These are phyloP conservation scores for Aselliscus stoliczkanus DNA, from an alignment of 2,797 vertebrate species.

Conservation along the genomic window DNA sequence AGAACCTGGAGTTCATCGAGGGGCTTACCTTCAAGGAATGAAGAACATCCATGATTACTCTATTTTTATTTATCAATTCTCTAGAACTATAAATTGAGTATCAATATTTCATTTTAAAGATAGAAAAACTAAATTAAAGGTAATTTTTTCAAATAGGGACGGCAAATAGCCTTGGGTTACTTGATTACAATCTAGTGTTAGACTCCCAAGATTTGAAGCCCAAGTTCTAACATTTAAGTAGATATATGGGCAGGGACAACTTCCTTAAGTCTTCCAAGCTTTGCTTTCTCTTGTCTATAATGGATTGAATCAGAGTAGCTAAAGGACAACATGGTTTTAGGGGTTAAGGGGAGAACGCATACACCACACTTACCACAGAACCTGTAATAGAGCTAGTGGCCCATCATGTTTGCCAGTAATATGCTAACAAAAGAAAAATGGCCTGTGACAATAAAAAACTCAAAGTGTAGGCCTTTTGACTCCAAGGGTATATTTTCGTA, in stretches of 20 bases:
- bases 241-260: not conserved
- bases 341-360: not conserved
- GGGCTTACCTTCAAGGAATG: not conserved
- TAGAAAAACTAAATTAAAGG: not conserved
- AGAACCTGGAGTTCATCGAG: not conserved
- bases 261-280: not conserved
- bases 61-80: not conserved
- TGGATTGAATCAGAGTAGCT: not conserved
- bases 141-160: not conserved
- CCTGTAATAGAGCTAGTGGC: not conserved
- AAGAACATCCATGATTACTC: not conserved
- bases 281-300: not conserved
- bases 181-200: not conserved
- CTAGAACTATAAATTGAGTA: not conserved
- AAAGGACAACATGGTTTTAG: not conserved
- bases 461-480: not conserved
- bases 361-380: not conserved
- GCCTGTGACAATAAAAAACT: not conserved
- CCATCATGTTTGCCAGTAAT: not conserved
- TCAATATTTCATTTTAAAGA: not conserved
- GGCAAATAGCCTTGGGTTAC: not conserved
- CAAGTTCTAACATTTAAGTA: not conserved
- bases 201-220: not conserved
- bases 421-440: not conserved
- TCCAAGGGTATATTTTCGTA: not conserved